Base-by-base conservation (phyloP, 2,113 vertebrate genomes). In the Miniopterus natalensis region DNA sequence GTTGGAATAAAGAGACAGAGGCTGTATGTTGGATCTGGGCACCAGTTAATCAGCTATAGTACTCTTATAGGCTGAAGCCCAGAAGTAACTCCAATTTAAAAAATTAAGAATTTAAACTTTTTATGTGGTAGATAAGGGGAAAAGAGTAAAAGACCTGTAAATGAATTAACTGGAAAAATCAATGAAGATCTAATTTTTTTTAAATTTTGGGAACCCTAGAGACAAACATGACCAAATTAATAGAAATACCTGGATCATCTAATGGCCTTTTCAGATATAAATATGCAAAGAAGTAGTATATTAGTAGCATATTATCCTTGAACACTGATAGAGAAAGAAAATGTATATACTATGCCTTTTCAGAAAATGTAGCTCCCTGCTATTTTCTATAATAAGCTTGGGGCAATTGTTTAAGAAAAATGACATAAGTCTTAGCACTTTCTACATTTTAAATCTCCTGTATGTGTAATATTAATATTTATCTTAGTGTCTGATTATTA, bases 1-100 rank as follows among this genome's bases (percentile, higher is more conserved):
- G 45, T 61, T 88, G 18, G 61, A 80, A 65, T 92, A 97, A 95
- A 92, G 45, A n/a, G 14, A 0, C 86, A 83, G 45, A 90, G 23
- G 57, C 47, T 66, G 4, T 80, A 12, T 55, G 25, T 73, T 85
- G 65, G 20, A 23, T 31, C 8, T 75, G 45, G 57, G 25, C 9
- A n/a, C 31, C 23, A 78, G 47, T 77, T 84, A 93, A 85, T 96
- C 86, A 96, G 75, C 59, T 36, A 7, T 5, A 14, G 14, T 13
- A 51, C 31, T 74, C 18, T 75, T 14, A 71, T 36, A 86, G 13
- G 21, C 18, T 21, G 42, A 78, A 47, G 36, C 15, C 3, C 4
- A 49, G 47, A 84, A 53, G 10, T 36, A 87, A 12, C 20, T 65
- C 47, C 8, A 36, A 42, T 66, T 84, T 10, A 7, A 88, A 55